phyloP scores from a whole-genome alignment of 2,888 invertebrate species.

The Arrhopalites spinosus region DNA sequence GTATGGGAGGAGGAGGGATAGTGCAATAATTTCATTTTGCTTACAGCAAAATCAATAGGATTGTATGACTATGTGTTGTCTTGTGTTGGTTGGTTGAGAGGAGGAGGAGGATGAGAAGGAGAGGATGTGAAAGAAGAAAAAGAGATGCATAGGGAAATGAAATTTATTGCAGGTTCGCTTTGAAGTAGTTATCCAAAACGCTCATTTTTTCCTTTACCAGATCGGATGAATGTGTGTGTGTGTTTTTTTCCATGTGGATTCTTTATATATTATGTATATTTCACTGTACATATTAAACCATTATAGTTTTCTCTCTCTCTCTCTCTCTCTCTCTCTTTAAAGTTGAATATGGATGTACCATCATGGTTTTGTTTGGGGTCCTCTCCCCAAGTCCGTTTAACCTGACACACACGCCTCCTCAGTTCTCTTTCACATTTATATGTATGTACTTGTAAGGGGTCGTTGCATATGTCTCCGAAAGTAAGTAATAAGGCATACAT shows the following conservation, averaged over 20 bases:
- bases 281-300: constrained; percentile 26
- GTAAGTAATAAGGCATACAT: background rate
- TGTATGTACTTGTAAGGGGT: background rate
- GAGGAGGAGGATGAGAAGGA: constrained; percentile 45
- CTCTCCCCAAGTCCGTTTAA: background rate
- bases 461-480: background rate
- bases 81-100: constrained; percentile 24
- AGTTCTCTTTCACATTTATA: too few relatives aligned
- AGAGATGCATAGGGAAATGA: constrained; percentile 42
- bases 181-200: constrained; percentile 55
- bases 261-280: too few relatives aligned
- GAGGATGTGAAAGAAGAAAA: constrained; percentile 9
- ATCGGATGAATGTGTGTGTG: constrained; percentile 33
- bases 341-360: constrained; percentile 6
- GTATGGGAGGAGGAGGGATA: constrained; percentile 31
- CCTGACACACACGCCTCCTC: background rate
- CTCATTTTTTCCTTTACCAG: constrained; percentile 51
- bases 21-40: constrained; percentile 55
- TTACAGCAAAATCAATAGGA: constrained; percentile 54
- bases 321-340: too few relatives aligned
- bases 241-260: too few relatives aligned
- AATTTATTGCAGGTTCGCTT: constrained; percentile 56
- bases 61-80: constrained; percentile 38
- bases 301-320: constrained; percentile 17
- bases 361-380: background rate